A percentile compares a stretch with the other conserved stretches of the same genome.
Evolutionary conservation across 2,888 invertebrate species (phyloP).

Genomic region (Venusia cambrica): DNA sequence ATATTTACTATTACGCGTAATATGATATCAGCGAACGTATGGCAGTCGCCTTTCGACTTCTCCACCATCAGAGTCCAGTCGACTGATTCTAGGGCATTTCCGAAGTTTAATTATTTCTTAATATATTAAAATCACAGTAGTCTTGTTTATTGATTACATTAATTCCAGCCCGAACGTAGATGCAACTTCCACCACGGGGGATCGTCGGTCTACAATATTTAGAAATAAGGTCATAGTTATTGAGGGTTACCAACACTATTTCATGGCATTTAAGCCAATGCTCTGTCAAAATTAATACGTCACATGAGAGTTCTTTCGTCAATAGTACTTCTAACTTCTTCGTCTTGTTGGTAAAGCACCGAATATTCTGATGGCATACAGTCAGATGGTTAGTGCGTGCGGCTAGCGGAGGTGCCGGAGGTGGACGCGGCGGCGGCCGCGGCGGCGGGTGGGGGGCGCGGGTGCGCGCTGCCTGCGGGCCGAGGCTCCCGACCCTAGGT

Average conservation of each 20-base stretch:
- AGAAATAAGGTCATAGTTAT: constrained; percentile 5
- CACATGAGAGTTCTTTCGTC: constrained; percentile 3
- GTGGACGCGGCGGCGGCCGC: no score
- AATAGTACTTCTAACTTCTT: no score
- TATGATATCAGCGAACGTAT: constrained; percentile 1
- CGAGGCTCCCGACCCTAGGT: no score
- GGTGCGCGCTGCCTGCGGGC: no score
- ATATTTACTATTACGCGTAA: constrained; percentile 1
- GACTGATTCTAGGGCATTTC: constrained; percentile 7
- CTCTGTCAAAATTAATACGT: constrained; percentile 1
- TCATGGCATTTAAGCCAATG: constrained; percentile 3
- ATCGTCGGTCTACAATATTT: neutral
- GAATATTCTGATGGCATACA: no score
- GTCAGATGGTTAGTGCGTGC: no score
- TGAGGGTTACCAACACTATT: constrained; percentile 2
- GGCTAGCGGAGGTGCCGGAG: no score
- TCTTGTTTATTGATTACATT: constrained; percentile 9
- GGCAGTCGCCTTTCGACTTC: constrained; percentile 1
- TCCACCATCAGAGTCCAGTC: constrained; percentile 9
- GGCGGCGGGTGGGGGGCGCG: no score
- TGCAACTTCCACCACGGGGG: constrained; percentile 8
- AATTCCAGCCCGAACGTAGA: constrained; percentile 4
- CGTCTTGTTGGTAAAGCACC: no score
- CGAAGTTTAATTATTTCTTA: constrained; percentile 5
- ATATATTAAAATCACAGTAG: no score